phyloP scores from a whole-genome alignment of 1,140 invertebrate species.

The Cataglyphis hispanica region DNA sequence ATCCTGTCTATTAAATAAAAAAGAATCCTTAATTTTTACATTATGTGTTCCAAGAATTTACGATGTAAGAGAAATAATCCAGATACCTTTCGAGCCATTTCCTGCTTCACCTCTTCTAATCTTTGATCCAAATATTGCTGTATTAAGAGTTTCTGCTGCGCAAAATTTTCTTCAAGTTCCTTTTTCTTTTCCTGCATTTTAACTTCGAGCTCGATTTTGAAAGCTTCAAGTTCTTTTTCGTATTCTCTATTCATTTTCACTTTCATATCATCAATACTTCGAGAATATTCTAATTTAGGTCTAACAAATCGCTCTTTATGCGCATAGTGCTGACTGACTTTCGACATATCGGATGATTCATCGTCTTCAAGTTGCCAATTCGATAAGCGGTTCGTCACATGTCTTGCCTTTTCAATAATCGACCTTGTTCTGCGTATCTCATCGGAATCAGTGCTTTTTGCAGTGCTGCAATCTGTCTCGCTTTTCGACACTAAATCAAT shows the following conservation, averaged over 20 bases:
- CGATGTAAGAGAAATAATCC: neutral
- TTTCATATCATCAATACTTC: slow-evolving; percentile 69
- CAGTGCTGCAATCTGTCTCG: slow-evolving; percentile 76
- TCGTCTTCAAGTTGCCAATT: slow-evolving; percentile 81
- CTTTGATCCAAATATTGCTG: slow-evolving; percentile 83
- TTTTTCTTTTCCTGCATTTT: slow-evolving; percentile 83
- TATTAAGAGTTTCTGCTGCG: slow-evolving; percentile 86
- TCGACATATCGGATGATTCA: slow-evolving; percentile 72
- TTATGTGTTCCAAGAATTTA: neutral
- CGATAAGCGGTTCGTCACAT: slow-evolving; percentile 69
- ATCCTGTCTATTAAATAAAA: neutral
- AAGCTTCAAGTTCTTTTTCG: slow-evolving; percentile 72
- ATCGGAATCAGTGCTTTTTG: slow-evolving; percentile 74
- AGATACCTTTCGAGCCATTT: slow-evolving; percentile 80
- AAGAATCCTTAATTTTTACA: neutral
- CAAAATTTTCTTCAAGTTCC: slow-evolving; percentile 84
- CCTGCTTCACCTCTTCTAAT: slow-evolving; percentile 82
- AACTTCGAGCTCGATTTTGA: slow-evolving; percentile 77
- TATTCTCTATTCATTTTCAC: slow-evolving; percentile 67
- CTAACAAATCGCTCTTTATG: slow-evolving; percentile 41
- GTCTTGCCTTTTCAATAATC: slow-evolving; percentile 79
- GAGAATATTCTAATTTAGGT: slow-evolving; percentile 52
- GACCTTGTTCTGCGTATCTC: slow-evolving; percentile 76
- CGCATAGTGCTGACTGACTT: slow-evolving; percentile 54
- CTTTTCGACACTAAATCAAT: slow-evolving; percentile 82